Evolutionary conservation across 2,888 invertebrate species (phyloP), one percentile per base, ranked within the genome.

Genomic region (Parasteatoda lunata): DNA sequence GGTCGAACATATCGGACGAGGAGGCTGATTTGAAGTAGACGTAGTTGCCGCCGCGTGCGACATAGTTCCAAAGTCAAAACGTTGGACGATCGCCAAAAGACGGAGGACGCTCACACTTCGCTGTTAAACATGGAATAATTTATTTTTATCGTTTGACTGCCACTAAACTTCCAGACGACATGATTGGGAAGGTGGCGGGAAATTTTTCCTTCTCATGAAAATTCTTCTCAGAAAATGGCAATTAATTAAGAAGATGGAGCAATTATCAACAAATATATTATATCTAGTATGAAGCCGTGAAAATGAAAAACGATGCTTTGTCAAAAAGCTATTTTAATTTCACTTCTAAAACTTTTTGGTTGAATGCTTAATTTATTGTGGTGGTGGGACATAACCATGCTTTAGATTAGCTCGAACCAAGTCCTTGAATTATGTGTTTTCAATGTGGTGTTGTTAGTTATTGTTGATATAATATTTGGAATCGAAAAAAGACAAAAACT

Each of bases 1-100:
- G 59, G 59, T 59, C 59, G 59, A 59, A n/a, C 59, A 59, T 13
- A 59, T 59, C 59, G 59, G 59, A 59, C 59, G n/a, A 59, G 59
- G 59, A 59, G 59, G 59, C 59, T 13, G 59, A 9, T 59, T 59
- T 59, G 59, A n/a, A n/a, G 59, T 59, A 59, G 59, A 59, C 59
- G 59, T 59, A 59, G 59, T 59, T 59, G 59, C 59, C 9, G 59
- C 59, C 59, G 59, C 9, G 59, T 59, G 59, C 59, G 59, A 59
- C 59, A 59, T 59, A 9, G 59, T 59, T 59, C 59, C n/a, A 59
- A 59, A 59, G 59, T 59, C 59, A 59, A n/a, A 59, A 13, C n/a
- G 59, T 59, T 59, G 59, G 59, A 59, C 59, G n/a, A 59, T 9
- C 59, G 59, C 59, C 59, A 59, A n/a, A 9, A 59, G 9, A 13